These are phyloP conservation scores for Tetragonula clypearis DNA, from an alignment of 1,140 invertebrate genomes.

Conservation along the genomic window DNA sequence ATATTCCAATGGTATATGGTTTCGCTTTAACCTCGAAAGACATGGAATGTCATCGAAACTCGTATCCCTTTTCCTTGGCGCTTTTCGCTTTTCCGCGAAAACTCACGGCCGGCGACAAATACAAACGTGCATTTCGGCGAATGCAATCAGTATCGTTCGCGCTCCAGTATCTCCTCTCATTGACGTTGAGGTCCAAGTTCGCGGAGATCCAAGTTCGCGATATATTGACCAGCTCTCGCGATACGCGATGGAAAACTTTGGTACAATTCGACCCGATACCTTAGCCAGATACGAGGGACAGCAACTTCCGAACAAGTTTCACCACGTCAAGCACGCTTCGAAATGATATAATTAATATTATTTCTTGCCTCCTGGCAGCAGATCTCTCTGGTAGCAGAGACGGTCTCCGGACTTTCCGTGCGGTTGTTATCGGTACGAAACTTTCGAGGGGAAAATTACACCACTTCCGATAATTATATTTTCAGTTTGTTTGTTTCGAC, in stretches of 20 bases:
- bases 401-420: neutral
- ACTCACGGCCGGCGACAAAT: no score
- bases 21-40: neutral
- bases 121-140: neutral
- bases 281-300: neutral
- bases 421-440: neutral
- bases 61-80: neutral
- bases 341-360: constrained; percentile 21
- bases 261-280: neutral
- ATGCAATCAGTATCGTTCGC: neutral
- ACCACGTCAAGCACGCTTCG: neutral
- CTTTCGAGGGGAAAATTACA: neutral
- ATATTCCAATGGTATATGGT: neutral
- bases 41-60: neutral
- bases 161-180: neutral
- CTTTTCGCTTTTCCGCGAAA: neutral
- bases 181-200: neutral
- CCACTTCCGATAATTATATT: neutral
- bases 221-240: neutral
- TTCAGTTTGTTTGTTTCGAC: neutral
- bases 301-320: constrained; percentile 1
- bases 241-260: neutral
- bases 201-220: neutral
- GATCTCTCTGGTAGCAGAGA: neutral
- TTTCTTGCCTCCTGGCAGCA: neutral